phyloP scores from a whole-genome alignment of 2,797 vertebrate genomes.

The Helarctos malayanus region DNA sequence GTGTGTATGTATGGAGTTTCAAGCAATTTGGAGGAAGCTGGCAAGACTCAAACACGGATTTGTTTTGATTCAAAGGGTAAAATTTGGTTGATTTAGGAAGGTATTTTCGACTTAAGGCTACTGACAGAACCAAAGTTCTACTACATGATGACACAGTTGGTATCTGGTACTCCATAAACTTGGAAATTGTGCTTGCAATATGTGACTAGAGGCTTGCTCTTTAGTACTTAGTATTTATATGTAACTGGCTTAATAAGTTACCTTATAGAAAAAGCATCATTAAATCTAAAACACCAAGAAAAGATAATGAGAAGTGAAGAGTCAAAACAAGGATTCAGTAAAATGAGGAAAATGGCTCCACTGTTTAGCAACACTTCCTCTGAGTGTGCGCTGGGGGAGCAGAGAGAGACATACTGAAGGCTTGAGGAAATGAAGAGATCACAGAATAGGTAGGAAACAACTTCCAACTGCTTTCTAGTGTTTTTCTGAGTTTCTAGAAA shows the following conservation, averaged over 20 bases:
- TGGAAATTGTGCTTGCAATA: not conserved
- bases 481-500: constrained; percentile 48
- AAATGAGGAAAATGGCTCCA: not conserved
- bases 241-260: not conserved
- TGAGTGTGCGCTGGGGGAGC: not conserved
- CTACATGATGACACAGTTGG: not conserved
- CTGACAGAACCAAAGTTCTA: not conserved
- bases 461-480: not conserved
- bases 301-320: not conserved
- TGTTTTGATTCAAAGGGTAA: not conserved
- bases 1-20: not conserved
- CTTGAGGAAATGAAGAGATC: not conserved
- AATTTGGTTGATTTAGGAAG: not conserved
- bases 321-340: not conserved
- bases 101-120: not conserved
- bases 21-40: not conserved
- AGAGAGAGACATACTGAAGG: not conserved
- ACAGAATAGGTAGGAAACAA: not conserved
- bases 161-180: not conserved
- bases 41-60: not conserved
- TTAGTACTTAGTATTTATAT: not conserved
- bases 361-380: not conserved
- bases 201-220: not conserved
- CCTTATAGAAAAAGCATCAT: constrained; percentile 7
- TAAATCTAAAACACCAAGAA: not conserved